Base-by-base conservation (phyloP, 92 coral and sea anemone genomes). In the Siderastrea siderea region DNA sequence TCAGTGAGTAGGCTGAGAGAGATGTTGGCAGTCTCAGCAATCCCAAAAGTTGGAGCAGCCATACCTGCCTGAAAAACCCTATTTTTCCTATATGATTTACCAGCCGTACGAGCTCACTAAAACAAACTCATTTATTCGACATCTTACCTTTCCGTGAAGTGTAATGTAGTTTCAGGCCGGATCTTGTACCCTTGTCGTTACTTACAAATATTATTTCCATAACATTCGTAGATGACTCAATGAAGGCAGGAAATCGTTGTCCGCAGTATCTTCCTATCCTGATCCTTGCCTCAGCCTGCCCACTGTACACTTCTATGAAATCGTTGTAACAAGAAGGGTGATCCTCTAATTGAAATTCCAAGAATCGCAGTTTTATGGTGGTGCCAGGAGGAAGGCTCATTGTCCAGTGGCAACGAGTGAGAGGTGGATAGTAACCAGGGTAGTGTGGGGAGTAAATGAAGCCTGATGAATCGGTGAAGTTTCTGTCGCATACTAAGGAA, bases 231-330 rank as follows among this genome's bases (percentile, higher is more conserved):
- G 93, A 84, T 50, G 96, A 95, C 53, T 91, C 90, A 46, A 95
- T 85, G 68, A 95, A 95, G 66, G 68, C 76, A 19, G 98, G 98
- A 79, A 87, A 87, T 58, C 96, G 66, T 7, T 79, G 81, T 11
- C 98, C 98, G 67, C 98, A 95, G 46, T 90, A 95, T 86, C 86
- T 88, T 3, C 98, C 98, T 45, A 84, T 52, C 5, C 44, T 4
- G n/a, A n/a, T 74, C 83, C 15, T 80, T 58, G 79, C 38, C 8
- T 48, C 78, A 38, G 7, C 68, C 3, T 52, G 52, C 82, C 88
- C 85, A 51, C 86, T 89, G 10, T 81, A 93, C 1, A 93, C 83
- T 14, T 81, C 68, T n/a, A 95, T 88, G 77, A 74, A 90, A 55
- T 95, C 98, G 6, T 82, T 93, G 1, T 44, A 59, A 19, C 98